Evolutionary conservation across 2,888 invertebrate species (phyloP).

Genomic region (Torymus texanus): DNA sequence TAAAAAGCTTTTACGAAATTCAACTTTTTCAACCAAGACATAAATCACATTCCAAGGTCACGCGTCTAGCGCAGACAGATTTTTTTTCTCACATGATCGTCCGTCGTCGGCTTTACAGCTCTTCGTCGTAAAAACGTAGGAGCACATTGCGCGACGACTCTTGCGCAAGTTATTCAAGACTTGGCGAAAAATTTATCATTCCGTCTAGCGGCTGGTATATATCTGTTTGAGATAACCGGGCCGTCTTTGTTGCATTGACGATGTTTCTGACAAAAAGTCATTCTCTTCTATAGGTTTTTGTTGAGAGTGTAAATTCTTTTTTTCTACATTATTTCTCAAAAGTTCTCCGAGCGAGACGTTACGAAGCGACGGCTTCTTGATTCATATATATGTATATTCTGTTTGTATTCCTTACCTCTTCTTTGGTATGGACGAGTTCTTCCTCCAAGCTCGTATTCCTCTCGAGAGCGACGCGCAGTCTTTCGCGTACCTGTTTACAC

Average conservation of each 20-base stretch:
- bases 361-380: slow-evolving; percentile 33
- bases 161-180: slow-evolving; percentile 9
- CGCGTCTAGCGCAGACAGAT: background rate
- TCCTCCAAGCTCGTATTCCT: slow-evolving; percentile 97
- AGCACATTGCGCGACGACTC: background rate
- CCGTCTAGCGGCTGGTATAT: background rate
- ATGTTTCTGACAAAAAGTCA: too few relatives aligned
- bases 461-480: slow-evolving; percentile 96
- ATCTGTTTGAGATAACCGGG: background rate
- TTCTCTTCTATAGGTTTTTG: too few relatives aligned
- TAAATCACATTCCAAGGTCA: background rate
- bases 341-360: slow-evolving; percentile 1
- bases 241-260: too few relatives aligned
- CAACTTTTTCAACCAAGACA: slow-evolving; percentile 1
- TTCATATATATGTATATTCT: slow-evolving; percentile 4
- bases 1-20: slow-evolving; percentile 2
- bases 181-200: background rate
- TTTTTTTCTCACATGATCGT: background rate
- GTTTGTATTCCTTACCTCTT: slow-evolving; percentile 84
- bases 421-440: slow-evolving; percentile 95
- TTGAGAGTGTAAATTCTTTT: too few relatives aligned
- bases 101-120: too few relatives aligned
- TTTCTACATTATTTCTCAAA: background rate
- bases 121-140: slow-evolving; percentile 9
- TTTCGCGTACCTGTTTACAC: slow-evolving; percentile 89